A percentile compares a stretch with the other conserved stretches of the same genome.
phyloP scores from a whole-genome alignment of 2,888 invertebrate genomes.

The Pharmacophagus antenor region DNA sequence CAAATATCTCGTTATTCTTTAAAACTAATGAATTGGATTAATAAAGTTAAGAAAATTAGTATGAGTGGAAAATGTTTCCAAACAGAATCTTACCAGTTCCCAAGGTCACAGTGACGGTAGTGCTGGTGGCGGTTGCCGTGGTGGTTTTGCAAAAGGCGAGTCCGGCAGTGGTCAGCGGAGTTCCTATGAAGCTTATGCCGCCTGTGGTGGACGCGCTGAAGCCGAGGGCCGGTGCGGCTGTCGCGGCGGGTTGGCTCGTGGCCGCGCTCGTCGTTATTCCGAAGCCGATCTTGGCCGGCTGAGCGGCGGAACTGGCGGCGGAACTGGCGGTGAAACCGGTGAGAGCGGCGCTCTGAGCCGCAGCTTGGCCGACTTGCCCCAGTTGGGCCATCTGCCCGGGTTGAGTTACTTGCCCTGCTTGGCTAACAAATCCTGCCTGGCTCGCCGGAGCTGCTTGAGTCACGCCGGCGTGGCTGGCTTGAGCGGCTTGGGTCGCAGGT shows the following conservation, averaged over 20 bases:
- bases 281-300: conserved; percentile 25
- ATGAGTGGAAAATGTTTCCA: no score
- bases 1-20: no score
- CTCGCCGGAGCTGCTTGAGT: no score
- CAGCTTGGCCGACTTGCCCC: conserved; percentile 12
- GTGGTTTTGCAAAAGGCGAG: conserved; percentile 42
- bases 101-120: conserved; percentile 28
- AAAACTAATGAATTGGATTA: no score
- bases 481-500: conserved; percentile 10
- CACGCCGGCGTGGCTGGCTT: conserved; percentile 12
- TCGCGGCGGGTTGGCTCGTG: conserved; percentile 37
- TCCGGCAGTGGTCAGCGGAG: conserved; percentile 29
- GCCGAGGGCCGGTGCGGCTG: conserved; percentile 33
- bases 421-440: background rate
- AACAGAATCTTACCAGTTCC: conserved; percentile 40
- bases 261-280: conserved; percentile 29
- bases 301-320: conserved; percentile 10
- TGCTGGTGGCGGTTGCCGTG: conserved; percentile 38
- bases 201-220: conserved; percentile 35
- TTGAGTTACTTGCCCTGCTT: background rate
- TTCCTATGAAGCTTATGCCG: conserved; percentile 24
- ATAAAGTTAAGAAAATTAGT: no score
- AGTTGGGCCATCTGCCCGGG: background rate
- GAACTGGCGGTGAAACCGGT: background rate
- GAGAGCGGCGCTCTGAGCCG: background rate